Conservation (phyloP, 2,113 vertebrate genomes). For the Lycaon pictus region DNA sequence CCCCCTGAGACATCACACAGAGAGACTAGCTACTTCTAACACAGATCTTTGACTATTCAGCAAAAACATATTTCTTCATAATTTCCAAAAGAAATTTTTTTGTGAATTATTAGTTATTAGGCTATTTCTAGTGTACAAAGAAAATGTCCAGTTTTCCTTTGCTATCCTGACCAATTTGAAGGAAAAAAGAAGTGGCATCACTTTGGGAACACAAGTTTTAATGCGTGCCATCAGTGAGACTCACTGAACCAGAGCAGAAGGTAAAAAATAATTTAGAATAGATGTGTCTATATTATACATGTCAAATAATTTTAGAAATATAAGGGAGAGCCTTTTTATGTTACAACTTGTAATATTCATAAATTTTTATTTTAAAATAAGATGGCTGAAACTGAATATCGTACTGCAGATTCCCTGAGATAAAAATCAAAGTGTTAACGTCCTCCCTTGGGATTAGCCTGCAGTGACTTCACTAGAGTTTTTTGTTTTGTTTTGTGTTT, state of each 20-base stretch:
- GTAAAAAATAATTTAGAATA: conserved; percentile 37
- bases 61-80: conserved; percentile 2
- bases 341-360: conserved; percentile 12
- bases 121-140: background rate
- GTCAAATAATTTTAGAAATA: background rate
- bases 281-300: background rate
- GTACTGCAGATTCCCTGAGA: background rate
- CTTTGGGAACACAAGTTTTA: conserved; percentile 19
- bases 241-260: conserved; percentile 40
- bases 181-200: background rate
- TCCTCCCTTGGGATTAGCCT: conserved; percentile 23
- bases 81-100: conserved; percentile 2
- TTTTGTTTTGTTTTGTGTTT: background rate
- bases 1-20: background rate
- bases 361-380: conserved; percentile 57
- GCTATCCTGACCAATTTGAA: conserved; percentile 6
- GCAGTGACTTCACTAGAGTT: background rate
- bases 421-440: conserved; percentile 45
- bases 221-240: background rate
- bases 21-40: background rate
- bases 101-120: background rate
- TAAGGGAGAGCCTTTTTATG: background rate
- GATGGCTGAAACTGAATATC: background rate
- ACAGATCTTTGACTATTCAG: background rate
- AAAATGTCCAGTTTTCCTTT: conserved; percentile 41